phyloP scores from a whole-genome alignment of 2,113 vertebrate species.

The Triplophysa dalaica region DNA sequence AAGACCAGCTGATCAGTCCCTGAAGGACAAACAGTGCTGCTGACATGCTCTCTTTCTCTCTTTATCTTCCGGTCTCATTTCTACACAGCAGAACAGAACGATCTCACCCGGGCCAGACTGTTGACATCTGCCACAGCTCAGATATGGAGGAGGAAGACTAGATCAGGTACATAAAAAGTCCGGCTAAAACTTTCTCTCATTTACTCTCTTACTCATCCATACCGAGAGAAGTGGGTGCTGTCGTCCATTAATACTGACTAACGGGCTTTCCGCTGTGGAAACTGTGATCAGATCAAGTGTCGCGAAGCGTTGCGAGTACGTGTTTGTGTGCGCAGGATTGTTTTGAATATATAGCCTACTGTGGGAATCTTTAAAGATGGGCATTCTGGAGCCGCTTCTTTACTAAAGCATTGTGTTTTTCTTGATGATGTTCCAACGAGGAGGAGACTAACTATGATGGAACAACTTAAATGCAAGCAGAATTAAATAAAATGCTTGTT shows the following conservation, averaged over 20 bases:
- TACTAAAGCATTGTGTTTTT: neutral
- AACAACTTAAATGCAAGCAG: neutral
- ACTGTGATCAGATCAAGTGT: neutral
- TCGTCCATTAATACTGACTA: constrained; percentile 19
- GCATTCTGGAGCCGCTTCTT: neutral
- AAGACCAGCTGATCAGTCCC: constrained; percentile 38
- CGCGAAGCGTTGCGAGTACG: neutral
- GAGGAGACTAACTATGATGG: neutral
- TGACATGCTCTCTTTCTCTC: neutral
- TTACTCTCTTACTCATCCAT: constrained; percentile 1
- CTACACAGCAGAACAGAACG: constrained; percentile 20
- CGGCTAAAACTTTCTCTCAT: neutral
- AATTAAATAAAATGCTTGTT: neutral
- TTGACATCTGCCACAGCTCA: constrained; percentile 21
- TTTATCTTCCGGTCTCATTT: constrained; percentile 15
- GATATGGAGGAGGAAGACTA: constrained; percentile 31
- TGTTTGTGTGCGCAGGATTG: neutral
- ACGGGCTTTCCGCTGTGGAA: constrained; percentile 10
- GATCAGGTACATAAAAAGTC: constrained; percentile 32
- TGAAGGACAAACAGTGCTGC: constrained; percentile 21
- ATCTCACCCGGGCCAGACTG: neutral
- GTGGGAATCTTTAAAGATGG: constrained; percentile 15
- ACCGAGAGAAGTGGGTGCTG: neutral
- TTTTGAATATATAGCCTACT: neutral
- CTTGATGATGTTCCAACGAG: constrained; percentile 24